A percentile compares a stretch with the other conserved stretches of the same genome.
phyloP scores from a whole-genome alignment of 2,888 invertebrate species.

The Lycophotia porphyrea region DNA sequence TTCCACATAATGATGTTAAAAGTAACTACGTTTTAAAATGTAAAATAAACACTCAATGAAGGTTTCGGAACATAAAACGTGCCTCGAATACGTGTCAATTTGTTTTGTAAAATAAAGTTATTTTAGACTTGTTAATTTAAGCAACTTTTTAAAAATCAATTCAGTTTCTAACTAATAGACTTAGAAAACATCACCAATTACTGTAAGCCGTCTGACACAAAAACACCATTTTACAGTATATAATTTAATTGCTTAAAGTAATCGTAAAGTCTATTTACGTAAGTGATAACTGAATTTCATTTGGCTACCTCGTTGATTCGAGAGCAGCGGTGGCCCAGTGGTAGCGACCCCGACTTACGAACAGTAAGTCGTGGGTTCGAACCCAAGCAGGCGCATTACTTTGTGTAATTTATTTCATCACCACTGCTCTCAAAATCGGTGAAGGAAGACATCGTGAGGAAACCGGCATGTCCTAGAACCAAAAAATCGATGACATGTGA shows the following conservation, averaged over 20 bases:
- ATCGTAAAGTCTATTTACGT: neutral
- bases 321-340: too few species aligned
- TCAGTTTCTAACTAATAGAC: neutral
- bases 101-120: slow-evolving; percentile 5
- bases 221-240: neutral
- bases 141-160: neutral
- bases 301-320: neutral
- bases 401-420: too few species aligned
- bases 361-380: too few species aligned
- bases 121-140: neutral
- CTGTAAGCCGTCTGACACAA: neutral
- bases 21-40: neutral
- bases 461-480: too few species aligned
- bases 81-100: slow-evolving; percentile 10
- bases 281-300: neutral
- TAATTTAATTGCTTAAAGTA: neutral
- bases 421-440: too few species aligned
- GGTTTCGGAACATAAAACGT: neutral
- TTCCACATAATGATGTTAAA: neutral
- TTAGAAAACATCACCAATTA: neutral
- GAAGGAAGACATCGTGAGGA: too few species aligned
- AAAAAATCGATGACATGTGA: too few species aligned
- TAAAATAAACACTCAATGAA: neutral
- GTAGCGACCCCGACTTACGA: too few species aligned
- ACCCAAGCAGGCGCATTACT: too few species aligned